phyloP scores from a whole-genome alignment of 2,113 vertebrate genomes.

The Merops nubicus region DNA sequence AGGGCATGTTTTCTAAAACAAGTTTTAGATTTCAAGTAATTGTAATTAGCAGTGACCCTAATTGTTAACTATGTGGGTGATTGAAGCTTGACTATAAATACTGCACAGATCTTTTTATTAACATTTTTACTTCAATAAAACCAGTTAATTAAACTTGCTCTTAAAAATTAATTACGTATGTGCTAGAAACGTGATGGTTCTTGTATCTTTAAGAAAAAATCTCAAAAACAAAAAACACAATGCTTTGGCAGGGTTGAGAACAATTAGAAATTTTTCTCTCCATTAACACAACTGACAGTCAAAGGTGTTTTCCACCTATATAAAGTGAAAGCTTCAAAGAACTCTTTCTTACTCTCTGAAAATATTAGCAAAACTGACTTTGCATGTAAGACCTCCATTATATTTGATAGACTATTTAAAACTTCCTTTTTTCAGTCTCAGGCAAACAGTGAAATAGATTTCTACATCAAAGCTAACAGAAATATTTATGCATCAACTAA shows the following conservation, averaged over 20 bases:
- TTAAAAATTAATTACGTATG: conserved; percentile 62
- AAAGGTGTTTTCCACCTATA: conserved; percentile 71
- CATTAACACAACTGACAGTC: conserved; percentile 69
- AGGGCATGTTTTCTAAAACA: neutral
- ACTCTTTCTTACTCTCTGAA: conserved; percentile 1
- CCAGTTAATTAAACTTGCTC: conserved; percentile 57
- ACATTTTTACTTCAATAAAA: conserved; percentile 53
- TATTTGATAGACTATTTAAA: conserved; percentile 16
- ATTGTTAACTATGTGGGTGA: conserved; percentile 38
- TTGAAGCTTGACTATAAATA: neutral
- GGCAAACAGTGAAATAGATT: neutral
- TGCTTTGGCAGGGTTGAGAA: conserved; percentile 58
- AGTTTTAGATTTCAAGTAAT: neutral
- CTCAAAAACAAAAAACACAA: conserved; percentile 57
- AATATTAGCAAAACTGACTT: conserved; percentile 25
- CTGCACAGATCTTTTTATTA: neutral
- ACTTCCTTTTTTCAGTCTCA: neutral
- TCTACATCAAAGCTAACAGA: neutral
- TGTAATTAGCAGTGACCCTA: conserved; percentile 34
- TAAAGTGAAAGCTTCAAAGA: conserved; percentile 65
- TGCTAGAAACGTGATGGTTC: conserved; percentile 67
- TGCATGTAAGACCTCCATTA: neutral
- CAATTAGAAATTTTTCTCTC: conserved; percentile 65
- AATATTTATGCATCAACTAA: neutral
- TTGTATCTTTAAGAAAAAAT: conserved; percentile 60